These are phyloP conservation scores for Daktulosphaira vitifoliae DNA, from an alignment of 1,140 invertebrate genomes.

Conservation along the genomic window DNA sequence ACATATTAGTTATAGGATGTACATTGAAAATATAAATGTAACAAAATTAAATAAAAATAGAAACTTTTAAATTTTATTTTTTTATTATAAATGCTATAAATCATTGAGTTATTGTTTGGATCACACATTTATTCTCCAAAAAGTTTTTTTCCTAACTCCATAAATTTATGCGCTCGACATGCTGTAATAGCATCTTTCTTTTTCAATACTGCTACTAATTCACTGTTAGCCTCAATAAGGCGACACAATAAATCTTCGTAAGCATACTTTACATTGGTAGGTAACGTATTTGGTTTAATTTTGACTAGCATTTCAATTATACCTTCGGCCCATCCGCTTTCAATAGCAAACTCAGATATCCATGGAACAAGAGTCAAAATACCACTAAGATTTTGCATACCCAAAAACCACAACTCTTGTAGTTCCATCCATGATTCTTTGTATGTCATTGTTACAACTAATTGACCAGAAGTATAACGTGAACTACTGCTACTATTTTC, in stretches of 20 bases:
- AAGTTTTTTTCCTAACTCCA: slow-evolving; percentile 75
- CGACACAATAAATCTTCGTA: slow-evolving; percentile 82
- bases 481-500: slow-evolving; percentile 67
- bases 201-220: slow-evolving; percentile 65
- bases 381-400: slow-evolving; percentile 81
- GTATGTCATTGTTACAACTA: slow-evolving; percentile 76
- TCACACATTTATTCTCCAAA: slow-evolving; percentile 60
- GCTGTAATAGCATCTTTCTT: slow-evolving; percentile 71
- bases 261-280: slow-evolving; percentile 73
- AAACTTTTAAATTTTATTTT: no score
- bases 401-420: slow-evolving; percentile 84
- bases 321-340: slow-evolving; percentile 84
- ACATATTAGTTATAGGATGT: no score
- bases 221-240: slow-evolving; percentile 69
- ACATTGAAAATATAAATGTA: no score
- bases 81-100: no score
- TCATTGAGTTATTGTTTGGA: no score
- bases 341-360: slow-evolving; percentile 81
- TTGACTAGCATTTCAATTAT: slow-evolving; percentile 70
- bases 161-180: slow-evolving; percentile 74
- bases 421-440: slow-evolving; percentile 80
- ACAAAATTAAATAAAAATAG: no score
- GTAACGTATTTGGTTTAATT: slow-evolving; percentile 69
- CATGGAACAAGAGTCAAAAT: slow-evolving; percentile 71
- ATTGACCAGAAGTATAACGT: slow-evolving; percentile 28